These are phyloP conservation scores for Phodopus roborovskii DNA, from an alignment of 2,113 vertebrate genomes.

Conservation along the genomic window DNA sequence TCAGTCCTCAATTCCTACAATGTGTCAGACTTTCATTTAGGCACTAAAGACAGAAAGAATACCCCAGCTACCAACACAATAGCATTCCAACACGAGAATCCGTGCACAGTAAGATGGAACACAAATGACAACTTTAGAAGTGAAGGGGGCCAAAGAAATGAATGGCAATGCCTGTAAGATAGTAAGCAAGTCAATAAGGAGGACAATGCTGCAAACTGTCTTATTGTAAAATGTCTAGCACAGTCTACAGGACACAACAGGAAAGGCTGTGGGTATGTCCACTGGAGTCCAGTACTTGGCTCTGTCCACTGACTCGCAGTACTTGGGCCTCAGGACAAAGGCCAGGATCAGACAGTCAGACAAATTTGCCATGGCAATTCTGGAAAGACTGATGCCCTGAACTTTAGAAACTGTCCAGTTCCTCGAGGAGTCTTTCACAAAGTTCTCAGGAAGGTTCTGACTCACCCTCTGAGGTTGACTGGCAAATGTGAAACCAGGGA, in stretches of 20 bases:
- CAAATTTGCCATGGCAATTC: background rate
- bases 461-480: background rate
- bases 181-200: background rate
- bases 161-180: background rate
- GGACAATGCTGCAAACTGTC: background rate
- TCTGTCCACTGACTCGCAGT: background rate
- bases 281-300: background rate
- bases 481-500: background rate
- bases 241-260: background rate
- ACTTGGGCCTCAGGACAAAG: background rate
- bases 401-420: background rate
- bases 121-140: background rate
- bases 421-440: background rate
- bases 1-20: background rate
- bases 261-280: background rate
- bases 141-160: background rate
- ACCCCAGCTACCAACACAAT: background rate
- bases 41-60: background rate
- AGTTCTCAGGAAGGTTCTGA: background rate
- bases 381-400: background rate
- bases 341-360: background rate
- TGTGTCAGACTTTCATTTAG: background rate
- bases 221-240: background rate
- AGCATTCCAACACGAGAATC: background rate
- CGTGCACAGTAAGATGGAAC: background rate